Percentiles rank a stretch among this genome's conserved stretches.
Evolutionary conservation across 2,113 vertebrate genomes (phyloP).

Genomic region (Hoplias malabaricus): DNA sequence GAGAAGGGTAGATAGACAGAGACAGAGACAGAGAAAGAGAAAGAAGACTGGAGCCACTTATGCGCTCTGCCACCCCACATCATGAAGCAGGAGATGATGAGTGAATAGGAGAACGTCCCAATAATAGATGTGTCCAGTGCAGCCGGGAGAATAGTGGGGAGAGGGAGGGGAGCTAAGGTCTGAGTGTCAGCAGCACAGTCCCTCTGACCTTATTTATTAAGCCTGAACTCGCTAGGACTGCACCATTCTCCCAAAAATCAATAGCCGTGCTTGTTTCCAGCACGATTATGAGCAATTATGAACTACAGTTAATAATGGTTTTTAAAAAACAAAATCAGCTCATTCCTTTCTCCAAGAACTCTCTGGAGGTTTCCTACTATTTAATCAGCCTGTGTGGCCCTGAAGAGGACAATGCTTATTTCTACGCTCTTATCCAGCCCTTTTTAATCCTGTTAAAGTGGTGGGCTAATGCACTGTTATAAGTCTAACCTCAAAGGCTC

Average conservation of each 20-base stretch:
- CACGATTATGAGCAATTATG: neutral
- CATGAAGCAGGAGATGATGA: conserved; percentile 59
- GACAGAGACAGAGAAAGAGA: conserved; percentile 21
- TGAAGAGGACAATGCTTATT: too few species aligned
- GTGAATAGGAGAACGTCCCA: conserved; percentile 63
- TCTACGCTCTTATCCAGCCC: too few species aligned
- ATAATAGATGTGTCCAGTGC: conserved; percentile 63
- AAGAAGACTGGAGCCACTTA: conserved; percentile 35
- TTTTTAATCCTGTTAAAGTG: too few species aligned
- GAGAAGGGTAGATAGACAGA: conserved; percentile 6
- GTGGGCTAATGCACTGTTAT: too few species aligned
- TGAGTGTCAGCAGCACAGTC: conserved; percentile 11
- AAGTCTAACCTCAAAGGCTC: too few species aligned
- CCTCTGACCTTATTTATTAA: neutral
- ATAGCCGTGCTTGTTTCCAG: neutral
- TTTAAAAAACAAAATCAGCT: neutral
- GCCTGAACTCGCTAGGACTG: neutral
- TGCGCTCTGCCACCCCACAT: conserved; percentile 63
- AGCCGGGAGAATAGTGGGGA: neutral
- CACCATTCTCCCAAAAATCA: too few species aligned
- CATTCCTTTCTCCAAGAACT: neutral
- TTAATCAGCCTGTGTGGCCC: neutral
- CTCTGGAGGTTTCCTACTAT: neutral
- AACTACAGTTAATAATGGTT: neutral
- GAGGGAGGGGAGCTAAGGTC: neutral